Evolutionary conservation across 2,888 invertebrate species (phyloP), one percentile per base, ranked within the genome.

Genomic region (Antheraea assamensis): DNA sequence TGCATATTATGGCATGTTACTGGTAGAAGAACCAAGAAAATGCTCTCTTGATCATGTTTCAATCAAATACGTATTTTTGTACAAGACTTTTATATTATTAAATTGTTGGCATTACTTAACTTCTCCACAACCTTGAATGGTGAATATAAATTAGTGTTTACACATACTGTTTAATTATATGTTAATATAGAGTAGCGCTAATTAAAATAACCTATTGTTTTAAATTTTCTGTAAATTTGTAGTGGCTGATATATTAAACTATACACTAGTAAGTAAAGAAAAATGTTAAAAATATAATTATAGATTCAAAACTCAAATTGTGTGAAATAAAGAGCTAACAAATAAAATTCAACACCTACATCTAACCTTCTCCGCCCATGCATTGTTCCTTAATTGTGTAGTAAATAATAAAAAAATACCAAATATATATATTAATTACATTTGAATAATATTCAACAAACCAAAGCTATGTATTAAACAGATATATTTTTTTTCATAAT

Each of bases 121-220:
- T 27, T 64, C 15, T 30, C 30, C 15, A 30, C 27, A 64, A 7
- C 61, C 61, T 64, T 64, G 61, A 15, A 15, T 27, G 27, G 27
- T 61, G 61, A 64, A 64, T 64, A 30, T 64, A 30, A 64, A 64
- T 64, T 27, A 64, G 61, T 64, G 61, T 30, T 64, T 64, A 64
- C 30, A 64, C 30, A 64, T 30, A 58, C 5, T 17, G 13, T 64
- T 64, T 64, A 27, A 30, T 30, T 64, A 64, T 58, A 58, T 8
- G n/a, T 64, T 17, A 27, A 27, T 30, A 27, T n/a, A n/a, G n/a
- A 30, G 27, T 17, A 61, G 27, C 17, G 27, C 27, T 61, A 13
- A 27, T 27, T 4, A 15, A 10, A 42, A 42, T 10, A 42, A 42
- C 4, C 8, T 7, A 42, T 5, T 42, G 8, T 42, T 42, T 8